Conservation (phyloP, 2,113 vertebrate species). For the Diglossa brunneiventris region DNA sequence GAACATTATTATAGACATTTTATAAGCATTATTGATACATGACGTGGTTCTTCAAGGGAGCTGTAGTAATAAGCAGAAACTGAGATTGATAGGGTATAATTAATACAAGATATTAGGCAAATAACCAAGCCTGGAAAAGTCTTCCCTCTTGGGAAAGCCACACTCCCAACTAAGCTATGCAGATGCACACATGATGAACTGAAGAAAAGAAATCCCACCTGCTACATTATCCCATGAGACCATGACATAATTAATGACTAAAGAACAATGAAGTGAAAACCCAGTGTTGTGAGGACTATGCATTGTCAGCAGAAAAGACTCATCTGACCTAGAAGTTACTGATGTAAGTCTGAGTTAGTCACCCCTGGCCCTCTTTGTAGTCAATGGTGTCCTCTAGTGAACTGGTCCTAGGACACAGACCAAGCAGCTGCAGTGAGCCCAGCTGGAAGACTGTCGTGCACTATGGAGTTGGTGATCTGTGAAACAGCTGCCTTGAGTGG, state of each 20-base stretch:
- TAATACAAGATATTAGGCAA: not conserved
- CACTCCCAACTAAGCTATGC: not conserved
- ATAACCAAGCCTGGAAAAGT: not conserved
- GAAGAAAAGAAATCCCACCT: not conserved
- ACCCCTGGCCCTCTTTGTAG: not conserved
- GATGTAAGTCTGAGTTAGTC: not conserved
- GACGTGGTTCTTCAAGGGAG: not conserved
- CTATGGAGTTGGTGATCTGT: not conserved
- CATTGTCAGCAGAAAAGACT: not conserved
- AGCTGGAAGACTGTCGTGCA: not conserved
- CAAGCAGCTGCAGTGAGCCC: not conserved
- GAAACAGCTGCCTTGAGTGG: not conserved
- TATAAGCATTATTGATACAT: not conserved
- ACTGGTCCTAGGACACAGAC: not conserved
- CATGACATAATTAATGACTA: not conserved
- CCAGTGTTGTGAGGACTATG: not conserved
- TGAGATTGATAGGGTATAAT: not conserved
- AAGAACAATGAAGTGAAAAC: not conserved
- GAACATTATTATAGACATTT: not conserved
- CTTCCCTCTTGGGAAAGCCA: not conserved
- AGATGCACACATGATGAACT: not conserved
- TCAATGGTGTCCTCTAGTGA: not conserved
- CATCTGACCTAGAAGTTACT: not conserved
- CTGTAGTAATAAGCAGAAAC: not conserved
- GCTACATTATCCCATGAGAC: not conserved